Evolutionary conservation across 2,888 invertebrate genomes (phyloP), one percentile per base, ranked within the genome.

Genomic region (Hipparchia sbordonii): DNA sequence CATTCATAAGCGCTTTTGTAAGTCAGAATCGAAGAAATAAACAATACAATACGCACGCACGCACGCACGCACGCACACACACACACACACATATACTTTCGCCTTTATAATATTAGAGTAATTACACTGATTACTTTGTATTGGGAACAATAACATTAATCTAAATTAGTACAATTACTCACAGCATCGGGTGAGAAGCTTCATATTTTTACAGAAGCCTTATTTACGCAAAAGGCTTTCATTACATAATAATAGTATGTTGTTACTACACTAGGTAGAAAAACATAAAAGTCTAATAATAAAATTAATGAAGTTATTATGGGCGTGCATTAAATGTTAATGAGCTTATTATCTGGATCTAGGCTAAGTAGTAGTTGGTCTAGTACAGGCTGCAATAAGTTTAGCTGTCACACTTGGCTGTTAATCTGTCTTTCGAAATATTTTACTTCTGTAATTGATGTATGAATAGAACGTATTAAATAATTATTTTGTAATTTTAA

Each of bases 341-440:
- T 67, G 67, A 67, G 67, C 54, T 56, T 59, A 67, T 57, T 59
- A 57, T 67, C 48, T 59, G 48, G 46, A 67, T 67, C 67, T 67
- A 67, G 67, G 67, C 59, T 67, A 67, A 67, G n/a, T 45, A 67
- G n/a, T 23, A 23, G 48, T 48, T 56, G 46, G n/a, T 67, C 67
- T 33, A 33, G 56, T 56, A 45, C 39, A 56, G 56, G 10, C 67
- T 57, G 23, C 57, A 54, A 46, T 67, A 67, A 46, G 57, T 59
- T 8, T 46, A 12, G 46, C 67, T 67, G 67, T 59, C 67, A 13
- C 67, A 59, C 23, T 59, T 59, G 13, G 7, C 59, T 59, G 10
- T 39, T 48, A 67, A 67, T 67, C 13, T 48, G 48, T 48, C 46
- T 67, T 57, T 46, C 67, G 57, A 67, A 57, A 67, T 59, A 48